Percentiles rank a stretch among this genome's conserved stretches.
These are phyloP conservation scores for Homarus gammarus DNA, from an alignment of 2,888 invertebrate species.

Conservation along the genomic window DNA sequence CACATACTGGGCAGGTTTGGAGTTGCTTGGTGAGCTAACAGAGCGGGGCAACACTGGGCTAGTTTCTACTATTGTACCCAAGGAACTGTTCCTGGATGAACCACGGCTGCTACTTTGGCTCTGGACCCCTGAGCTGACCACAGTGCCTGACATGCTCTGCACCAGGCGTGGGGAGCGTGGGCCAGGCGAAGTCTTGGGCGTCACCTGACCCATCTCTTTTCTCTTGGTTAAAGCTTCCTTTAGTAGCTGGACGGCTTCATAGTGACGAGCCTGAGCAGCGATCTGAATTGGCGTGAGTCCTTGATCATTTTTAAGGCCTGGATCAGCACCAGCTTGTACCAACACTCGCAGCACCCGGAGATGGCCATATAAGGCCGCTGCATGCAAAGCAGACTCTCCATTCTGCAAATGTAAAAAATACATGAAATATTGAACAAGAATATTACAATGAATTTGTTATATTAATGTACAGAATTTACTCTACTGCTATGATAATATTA, in stretches of 20 bases:
- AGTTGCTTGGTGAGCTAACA: constrained; percentile 48
- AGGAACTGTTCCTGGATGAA: constrained; percentile 71
- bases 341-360: constrained; percentile 90
- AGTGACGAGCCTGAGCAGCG: constrained; percentile 86
- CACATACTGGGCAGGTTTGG: constrained; percentile 58
- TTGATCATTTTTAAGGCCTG: constrained; percentile 90
- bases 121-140: constrained; percentile 29
- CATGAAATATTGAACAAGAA: background rate
- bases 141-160: constrained; percentile 48
- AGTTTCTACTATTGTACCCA: constrained; percentile 75
- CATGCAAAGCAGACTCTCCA: constrained; percentile 90
- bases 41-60: constrained; percentile 68
- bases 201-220: constrained; percentile 50
- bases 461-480: background rate
- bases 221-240: constrained; percentile 65
- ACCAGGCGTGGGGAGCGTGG: constrained; percentile 61
- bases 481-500: background rate
- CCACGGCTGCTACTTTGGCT: constrained; percentile 68
- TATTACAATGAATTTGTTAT: background rate
- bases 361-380: constrained; percentile 95
- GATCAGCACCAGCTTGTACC: constrained; percentile 91
- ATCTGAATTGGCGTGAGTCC: constrained; percentile 96
- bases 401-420: constrained; percentile 77
- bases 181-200: constrained; percentile 57
- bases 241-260: constrained; percentile 65